Conservation (phyloP, 2,888 invertebrate species). For the Mythimna lalbum region DNA sequence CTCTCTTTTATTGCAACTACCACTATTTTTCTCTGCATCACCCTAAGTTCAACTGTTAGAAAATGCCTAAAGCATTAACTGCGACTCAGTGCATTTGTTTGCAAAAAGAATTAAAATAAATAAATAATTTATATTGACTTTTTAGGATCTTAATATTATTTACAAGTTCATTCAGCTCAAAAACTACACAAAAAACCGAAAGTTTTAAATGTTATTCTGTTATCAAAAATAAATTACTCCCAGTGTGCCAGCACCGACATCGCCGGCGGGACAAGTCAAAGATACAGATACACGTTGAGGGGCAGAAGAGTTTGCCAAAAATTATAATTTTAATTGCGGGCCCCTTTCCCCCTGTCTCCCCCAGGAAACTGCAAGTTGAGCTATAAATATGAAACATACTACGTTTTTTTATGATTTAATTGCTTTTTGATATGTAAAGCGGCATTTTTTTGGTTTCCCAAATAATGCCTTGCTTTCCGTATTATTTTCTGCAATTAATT, state of each 20-base stretch:
- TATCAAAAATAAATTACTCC: conserved; percentile 47
- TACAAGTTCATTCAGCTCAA: not conserved
- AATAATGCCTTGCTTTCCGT: conserved; percentile 40
- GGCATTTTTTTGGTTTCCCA: conserved; percentile 48
- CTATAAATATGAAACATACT: conserved; percentile 74
- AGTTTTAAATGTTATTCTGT: not conserved
- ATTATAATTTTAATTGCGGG: conserved; percentile 90
- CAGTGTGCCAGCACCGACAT: conserved; percentile 68
- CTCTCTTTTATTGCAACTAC: too few relatives aligned
- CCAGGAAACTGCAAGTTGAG: conserved; percentile 69
- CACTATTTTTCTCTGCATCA: too few relatives aligned
- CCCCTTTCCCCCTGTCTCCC: conserved; percentile 74
- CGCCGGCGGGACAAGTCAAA: conserved; percentile 86
- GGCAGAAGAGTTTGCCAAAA: conserved; percentile 89
- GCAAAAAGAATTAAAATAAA: too few relatives aligned
- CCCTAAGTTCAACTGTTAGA: too few relatives aligned
- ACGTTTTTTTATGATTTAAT: conserved; percentile 67
- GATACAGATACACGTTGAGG: conserved; percentile 85
- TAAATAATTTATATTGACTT: not conserved
- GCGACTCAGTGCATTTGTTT: too few relatives aligned
- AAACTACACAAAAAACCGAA: not conserved
- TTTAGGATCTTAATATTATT: not conserved
- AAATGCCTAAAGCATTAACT: too few relatives aligned
- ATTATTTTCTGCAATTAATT: conserved; percentile 32
- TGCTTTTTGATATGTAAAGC: conserved; percentile 67